A percentile compares a stretch with the other conserved stretches of the same genome.
Evolutionary conservation across 2,797 vertebrate genomes (phyloP).

Genomic region (Fistularia commersonii): DNA sequence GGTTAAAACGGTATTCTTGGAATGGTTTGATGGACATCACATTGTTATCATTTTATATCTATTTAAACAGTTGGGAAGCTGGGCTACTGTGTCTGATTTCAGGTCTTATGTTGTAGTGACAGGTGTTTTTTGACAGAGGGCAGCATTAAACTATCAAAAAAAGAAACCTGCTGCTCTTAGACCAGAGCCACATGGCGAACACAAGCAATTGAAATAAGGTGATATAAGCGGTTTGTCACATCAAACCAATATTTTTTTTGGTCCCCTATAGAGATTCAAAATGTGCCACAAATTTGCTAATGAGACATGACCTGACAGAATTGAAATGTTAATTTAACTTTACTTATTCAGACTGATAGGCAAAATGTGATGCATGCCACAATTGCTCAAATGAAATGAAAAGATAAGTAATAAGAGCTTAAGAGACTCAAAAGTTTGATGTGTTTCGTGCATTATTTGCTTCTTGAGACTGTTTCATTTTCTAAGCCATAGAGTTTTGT

Average conservation of each 20-base stretch:
- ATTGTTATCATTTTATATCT: conserved; percentile 46
- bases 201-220: conserved; percentile 62
- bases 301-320: no score
- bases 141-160: conserved; percentile 62
- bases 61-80: conserved; percentile 32
- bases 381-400: no score
- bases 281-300: no score
- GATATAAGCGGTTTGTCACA: conserved; percentile 40
- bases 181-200: conserved; percentile 44
- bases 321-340: no score
- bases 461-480: no score
- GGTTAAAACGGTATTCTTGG: conserved; percentile 47
- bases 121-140: conserved; percentile 58
- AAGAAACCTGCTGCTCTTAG: conserved; percentile 8
- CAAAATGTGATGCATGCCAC: no score
- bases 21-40: conserved; percentile 49
- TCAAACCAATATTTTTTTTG: not conserved
- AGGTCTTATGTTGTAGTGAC: conserved; percentile 49
- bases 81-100: conserved; percentile 38
- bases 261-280: no score
- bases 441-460: no score
- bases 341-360: no score
- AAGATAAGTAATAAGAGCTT: no score
- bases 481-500: no score
- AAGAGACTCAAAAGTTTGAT: no score